Conservation (phyloP, 1,140 invertebrate species). For the Meloidogyne exigua region DNA sequence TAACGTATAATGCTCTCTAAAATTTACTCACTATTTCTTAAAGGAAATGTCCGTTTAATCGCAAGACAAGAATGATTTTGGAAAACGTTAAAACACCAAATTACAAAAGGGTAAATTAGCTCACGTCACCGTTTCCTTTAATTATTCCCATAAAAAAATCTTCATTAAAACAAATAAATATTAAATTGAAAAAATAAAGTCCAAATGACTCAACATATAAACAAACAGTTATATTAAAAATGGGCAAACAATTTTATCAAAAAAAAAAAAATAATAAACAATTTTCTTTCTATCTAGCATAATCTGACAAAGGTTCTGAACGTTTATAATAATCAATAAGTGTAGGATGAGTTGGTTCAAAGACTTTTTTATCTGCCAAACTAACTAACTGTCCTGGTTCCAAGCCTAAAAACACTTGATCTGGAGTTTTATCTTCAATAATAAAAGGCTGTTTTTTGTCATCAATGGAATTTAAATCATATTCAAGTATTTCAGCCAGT, state of each 20-base stretch:
- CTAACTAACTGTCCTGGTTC: constrained; percentile 53
- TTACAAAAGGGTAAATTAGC: constrained; percentile 9
- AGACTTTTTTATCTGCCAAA: constrained; percentile 54
- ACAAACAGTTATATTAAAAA: neutral
- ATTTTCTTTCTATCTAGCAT: constrained; percentile 27
- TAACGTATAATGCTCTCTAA: too few species aligned
- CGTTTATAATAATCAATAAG: constrained; percentile 39
- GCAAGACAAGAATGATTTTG: neutral
- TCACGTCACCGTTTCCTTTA: too few species aligned
- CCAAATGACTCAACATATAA: neutral
- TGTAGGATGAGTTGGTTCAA: constrained; percentile 52
- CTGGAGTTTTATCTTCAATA: constrained; percentile 40
- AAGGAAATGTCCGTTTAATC: neutral
- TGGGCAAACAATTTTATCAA: neutral
- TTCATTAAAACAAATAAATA: too few species aligned
- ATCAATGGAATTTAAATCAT: constrained; percentile 16
- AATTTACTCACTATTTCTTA: neutral
- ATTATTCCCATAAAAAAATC: too few species aligned
- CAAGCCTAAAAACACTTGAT: constrained; percentile 54
- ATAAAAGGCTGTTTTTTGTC: neutral
- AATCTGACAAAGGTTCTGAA: constrained; percentile 32
- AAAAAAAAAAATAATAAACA: constrained; percentile 7
- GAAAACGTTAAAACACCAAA: neutral
- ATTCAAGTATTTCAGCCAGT: constrained; percentile 52
- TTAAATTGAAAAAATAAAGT: neutral